Evolutionary conservation across 2,113 vertebrate species (phyloP).

Genomic region (Callocephalon fimbriatum): DNA sequence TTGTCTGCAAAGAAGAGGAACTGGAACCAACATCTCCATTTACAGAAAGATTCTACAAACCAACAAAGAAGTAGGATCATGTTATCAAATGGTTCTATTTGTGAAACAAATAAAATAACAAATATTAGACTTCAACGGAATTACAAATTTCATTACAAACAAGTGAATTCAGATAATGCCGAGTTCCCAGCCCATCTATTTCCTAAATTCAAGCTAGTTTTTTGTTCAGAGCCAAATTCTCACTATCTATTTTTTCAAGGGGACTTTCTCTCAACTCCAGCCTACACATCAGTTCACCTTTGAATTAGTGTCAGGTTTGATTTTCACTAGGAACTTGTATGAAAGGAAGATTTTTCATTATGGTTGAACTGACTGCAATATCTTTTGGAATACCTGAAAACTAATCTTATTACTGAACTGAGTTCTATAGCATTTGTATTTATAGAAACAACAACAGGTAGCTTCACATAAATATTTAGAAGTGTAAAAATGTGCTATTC

Average conservation of each 20-base stretch:
- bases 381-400: neutral
- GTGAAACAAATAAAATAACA: neutral
- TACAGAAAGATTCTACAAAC: slow-evolving; percentile 3
- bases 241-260: neutral
- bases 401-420: neutral
- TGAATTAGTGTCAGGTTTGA: neutral
- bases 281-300: neutral
- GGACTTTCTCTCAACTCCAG: neutral
- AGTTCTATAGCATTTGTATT: neutral
- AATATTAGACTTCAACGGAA: neutral
- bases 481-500: neutral
- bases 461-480: neutral
- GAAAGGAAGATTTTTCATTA: neutral
- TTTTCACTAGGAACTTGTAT: neutral
- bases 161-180: neutral
- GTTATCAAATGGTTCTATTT: slow-evolving; percentile 36
- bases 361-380: neutral
- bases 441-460: neutral
- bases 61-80: neutral
- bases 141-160: slow-evolving; percentile 46
- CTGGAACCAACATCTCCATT: slow-evolving; percentile 16
- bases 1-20: neutral
- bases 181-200: neutral
- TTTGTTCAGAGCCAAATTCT: neutral
- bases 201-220: neutral